Evolutionary conservation across 2,888 invertebrate species (phyloP).

Genomic region (Eristalis arbustorum): DNA sequence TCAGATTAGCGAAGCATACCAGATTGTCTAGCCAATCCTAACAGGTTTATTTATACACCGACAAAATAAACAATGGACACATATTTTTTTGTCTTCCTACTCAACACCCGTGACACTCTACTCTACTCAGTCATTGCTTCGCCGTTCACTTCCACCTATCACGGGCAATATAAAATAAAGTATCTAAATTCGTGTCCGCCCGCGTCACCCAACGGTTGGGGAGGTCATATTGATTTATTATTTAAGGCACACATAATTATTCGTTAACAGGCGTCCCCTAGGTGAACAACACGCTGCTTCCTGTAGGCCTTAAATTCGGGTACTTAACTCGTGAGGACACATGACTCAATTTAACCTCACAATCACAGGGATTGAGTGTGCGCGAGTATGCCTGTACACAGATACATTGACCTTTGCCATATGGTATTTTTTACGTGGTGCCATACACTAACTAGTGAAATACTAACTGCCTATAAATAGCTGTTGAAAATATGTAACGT

Average conservation of each 20-base stretch:
- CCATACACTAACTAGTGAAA: background rate
- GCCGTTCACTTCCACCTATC: background rate
- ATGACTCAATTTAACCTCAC: background rate
- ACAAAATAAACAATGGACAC: background rate
- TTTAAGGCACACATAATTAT: background rate
- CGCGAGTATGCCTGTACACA: background rate
- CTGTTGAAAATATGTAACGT: background rate
- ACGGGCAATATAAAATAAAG: background rate
- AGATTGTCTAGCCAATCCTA: too few species aligned
- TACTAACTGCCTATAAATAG: background rate
- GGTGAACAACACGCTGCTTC: background rate
- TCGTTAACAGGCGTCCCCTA: background rate
- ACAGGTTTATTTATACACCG: too few species aligned
- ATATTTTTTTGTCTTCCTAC: background rate
- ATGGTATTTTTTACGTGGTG: background rate
- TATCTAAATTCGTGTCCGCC: background rate
- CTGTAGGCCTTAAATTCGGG: background rate
- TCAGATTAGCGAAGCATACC: too few species aligned
- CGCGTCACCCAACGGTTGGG: background rate
- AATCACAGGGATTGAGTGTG: background rate
- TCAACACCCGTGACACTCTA: background rate
- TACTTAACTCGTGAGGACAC: background rate
- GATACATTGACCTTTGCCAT: constrained; percentile 31
- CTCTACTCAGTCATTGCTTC: background rate
- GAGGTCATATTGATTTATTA: background rate